Percentiles rank a stretch among this genome's conserved stretches.
phyloP scores from a whole-genome alignment of 2,113 vertebrate species.

The Epinephelus cyanopodus region DNA sequence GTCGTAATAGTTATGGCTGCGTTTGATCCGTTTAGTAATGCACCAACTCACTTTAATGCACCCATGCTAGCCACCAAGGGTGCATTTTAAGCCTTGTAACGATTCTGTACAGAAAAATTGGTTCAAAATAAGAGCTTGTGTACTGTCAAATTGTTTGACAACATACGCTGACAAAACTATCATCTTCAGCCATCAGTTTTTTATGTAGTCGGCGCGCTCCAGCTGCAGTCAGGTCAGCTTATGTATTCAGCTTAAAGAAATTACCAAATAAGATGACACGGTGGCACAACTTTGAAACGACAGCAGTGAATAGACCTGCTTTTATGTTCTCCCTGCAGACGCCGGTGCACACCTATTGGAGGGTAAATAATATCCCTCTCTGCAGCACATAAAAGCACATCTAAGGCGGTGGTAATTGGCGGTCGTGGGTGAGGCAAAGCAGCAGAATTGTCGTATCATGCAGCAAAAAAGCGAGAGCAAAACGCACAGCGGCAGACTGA shows the following conservation, averaged over 20 bases:
- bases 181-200: neutral
- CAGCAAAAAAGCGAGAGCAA: constrained; percentile 14
- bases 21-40: neutral
- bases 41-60: too few relatives aligned
- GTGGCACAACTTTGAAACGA: neutral
- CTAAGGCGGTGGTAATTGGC: constrained; percentile 46
- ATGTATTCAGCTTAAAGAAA: constrained; percentile 9
- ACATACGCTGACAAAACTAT: neutral
- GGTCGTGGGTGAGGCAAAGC: constrained; percentile 38
- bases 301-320: constrained; percentile 16
- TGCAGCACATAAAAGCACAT: constrained; percentile 44
- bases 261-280: constrained; percentile 4
- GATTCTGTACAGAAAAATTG: too few relatives aligned
- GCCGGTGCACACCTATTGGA: constrained; percentile 22
- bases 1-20: too few relatives aligned
- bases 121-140: neutral
- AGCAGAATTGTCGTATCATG: constrained; percentile 42
- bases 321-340: constrained; percentile 49
- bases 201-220: constrained; percentile 1
- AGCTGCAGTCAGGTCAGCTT: constrained; percentile 2
- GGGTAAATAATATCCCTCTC: constrained; percentile 56
- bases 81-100: neutral
- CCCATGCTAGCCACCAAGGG: too few relatives aligned
- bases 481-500: constrained; percentile 30
- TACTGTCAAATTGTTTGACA: neutral